Conservation (phyloP, 2,888 invertebrate genomes). For the Cotesia congregata region DNA sequence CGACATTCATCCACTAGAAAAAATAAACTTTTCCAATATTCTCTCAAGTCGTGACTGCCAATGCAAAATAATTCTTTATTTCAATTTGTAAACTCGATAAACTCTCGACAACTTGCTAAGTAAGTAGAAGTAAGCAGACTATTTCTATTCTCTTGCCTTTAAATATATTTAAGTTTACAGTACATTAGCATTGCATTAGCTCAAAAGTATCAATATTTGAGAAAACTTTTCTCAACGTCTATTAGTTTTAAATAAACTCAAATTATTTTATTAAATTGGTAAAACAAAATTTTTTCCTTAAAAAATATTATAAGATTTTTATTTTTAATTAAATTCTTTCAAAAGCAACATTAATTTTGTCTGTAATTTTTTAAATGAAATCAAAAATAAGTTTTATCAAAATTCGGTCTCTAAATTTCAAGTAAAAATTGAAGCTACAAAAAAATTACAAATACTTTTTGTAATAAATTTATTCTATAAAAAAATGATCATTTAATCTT, state of each 20-base stretch:
- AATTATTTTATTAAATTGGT: too few species aligned
- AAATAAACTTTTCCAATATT: slow-evolving; percentile 31
- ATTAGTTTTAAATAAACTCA: not conserved
- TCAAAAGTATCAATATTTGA: not conserved
- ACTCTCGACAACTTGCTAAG: not conserved
- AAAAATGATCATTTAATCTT: too few species aligned
- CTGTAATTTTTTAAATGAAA: too few species aligned
- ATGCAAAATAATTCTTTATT: not conserved
- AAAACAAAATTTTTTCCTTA: too few species aligned
- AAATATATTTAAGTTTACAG: not conserved
- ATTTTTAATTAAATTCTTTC: too few species aligned
- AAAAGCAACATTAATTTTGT: too few species aligned
- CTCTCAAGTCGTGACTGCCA: not conserved
- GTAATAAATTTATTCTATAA: too few species aligned
- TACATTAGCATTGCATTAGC: not conserved
- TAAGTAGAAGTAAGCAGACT: slow-evolving; percentile 1
- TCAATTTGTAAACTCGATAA: slow-evolving; percentile 1
- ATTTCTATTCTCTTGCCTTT: not conserved
- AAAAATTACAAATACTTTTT: too few species aligned
- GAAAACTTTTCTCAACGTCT: not conserved
- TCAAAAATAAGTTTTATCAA: too few species aligned
- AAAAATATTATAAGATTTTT: too few species aligned
- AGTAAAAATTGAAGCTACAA: too few species aligned
- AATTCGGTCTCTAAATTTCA: too few species aligned
- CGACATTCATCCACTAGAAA: not conserved